Conservation (phyloP, 2,888 invertebrate genomes). For the Lucinisca nassula region DNA sequence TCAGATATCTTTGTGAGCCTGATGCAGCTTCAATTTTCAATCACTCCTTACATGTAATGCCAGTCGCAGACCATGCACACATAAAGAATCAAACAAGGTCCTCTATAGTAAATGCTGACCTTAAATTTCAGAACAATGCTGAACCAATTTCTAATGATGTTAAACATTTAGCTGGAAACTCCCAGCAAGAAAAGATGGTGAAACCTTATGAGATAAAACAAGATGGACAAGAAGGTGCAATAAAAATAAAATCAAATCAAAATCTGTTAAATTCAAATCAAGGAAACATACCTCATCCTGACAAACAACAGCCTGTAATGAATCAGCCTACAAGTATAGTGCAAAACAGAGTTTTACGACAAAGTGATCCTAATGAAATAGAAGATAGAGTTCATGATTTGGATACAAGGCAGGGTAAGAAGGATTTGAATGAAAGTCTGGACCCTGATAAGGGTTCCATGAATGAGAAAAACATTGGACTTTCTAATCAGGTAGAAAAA, state of each 20-base stretch:
- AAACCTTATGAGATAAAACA: no score
- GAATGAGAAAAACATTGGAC: neutral
- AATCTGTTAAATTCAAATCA: neutral
- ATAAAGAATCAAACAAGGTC: no score
- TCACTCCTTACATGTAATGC: neutral
- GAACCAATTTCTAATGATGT: no score
- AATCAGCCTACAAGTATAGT: neutral
- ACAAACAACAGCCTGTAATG: neutral
- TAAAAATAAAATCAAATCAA: neutral
- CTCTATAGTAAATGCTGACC: no score
- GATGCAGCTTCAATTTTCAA: conserved; percentile 57
- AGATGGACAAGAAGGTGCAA: neutral
- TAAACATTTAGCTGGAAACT: no score
- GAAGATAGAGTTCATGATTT: neutral
- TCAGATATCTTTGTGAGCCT: conserved; percentile 82
- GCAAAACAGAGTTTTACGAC: neutral
- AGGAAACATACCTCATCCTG: neutral
- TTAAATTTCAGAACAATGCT: no score
- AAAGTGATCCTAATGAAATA: neutral
- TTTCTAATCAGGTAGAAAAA: neutral
- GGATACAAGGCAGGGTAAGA: neutral
- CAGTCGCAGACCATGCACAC: neutral
- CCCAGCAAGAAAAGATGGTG: neutral
- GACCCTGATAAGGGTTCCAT: neutral
- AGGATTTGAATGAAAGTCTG: no score